Conservation (phyloP, 2,888 invertebrate species). For the Xestobium rufovillosum region DNA sequence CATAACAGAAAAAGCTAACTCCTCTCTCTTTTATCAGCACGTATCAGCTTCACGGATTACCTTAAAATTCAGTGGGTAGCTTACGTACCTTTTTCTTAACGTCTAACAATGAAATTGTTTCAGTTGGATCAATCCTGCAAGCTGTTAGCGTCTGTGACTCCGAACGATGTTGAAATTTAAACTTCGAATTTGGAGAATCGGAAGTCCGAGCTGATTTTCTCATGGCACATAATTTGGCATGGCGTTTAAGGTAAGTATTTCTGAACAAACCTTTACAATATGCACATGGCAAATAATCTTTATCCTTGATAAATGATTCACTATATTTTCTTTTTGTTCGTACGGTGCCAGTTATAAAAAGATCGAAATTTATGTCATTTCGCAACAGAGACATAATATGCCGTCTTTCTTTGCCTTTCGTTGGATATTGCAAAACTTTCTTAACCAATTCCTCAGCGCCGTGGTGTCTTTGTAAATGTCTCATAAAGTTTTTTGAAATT, state of each 20-base stretch:
- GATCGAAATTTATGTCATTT: slow-evolving; percentile 20
- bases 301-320: neutral
- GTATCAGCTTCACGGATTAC: too few species aligned
- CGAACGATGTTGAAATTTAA: neutral
- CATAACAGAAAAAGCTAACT: too few species aligned
- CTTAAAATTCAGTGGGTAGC: too few species aligned
- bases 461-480: slow-evolving; percentile 18
- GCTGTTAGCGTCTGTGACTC: neutral
- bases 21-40: too few species aligned
- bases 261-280: slow-evolving; percentile 19
- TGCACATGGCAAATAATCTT: slow-evolving; percentile 12
- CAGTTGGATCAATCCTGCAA: neutral
- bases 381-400: slow-evolving; percentile 12
- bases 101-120: neutral
- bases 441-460: slow-evolving; percentile 12
- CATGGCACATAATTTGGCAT: slow-evolving; percentile 13
- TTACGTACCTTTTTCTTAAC: too few species aligned
- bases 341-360: slow-evolving; percentile 16
- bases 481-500: slow-evolving; percentile 17
- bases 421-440: slow-evolving; percentile 14
- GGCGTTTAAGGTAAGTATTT: slow-evolving; percentile 17
- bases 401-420: slow-evolving; percentile 15
- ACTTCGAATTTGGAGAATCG: neutral
- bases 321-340: slow-evolving; percentile 12
- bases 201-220: slow-evolving; percentile 7